Base-by-base conservation (phyloP, 2,113 vertebrate species). In the Psophia crepitans region DNA sequence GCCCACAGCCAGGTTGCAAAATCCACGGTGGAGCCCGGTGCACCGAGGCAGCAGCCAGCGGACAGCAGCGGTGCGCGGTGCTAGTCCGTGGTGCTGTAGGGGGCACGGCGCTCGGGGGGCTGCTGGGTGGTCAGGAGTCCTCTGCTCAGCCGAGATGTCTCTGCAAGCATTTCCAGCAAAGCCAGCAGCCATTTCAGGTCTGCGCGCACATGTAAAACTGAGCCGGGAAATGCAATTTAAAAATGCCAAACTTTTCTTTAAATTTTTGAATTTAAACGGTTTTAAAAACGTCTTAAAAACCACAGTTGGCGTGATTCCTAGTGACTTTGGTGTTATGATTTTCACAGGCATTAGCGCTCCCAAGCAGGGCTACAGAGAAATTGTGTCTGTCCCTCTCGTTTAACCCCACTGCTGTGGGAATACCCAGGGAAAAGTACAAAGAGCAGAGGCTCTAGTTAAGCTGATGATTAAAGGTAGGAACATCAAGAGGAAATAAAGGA, bases 131-230 rank as follows among this genome's bases (percentile, higher is more conserved):
- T 79, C 60, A 46, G 27, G 44, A 70, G 19, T 23, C 32, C 60
- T 35, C n/a, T 66, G 14, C 63, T 71, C 17, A 8, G 22, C 57
- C 6, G 2, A 27, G 41, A 18, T 35, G 41, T 60, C 66, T 39
- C 51, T 56, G 35, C 15, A 57, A 73, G 18, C 41, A 20, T 46
- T 49, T 64, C 70, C 33, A 56, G 46, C 68, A n/a, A 26, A 54
- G 28, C 39, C 26, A 43, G 46, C 24, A 76, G 39, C 30, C 58
- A 24, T 46, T 63, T 71, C 37, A n/a, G 66, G 33, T 28, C 30
- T 46, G n/a, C 16, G 24, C 11, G 11, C 4, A 1, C 2, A 9
- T 18, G 0, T n/a, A 30, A 58, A 80, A 41, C 16, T 0, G 0
- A 64, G 44, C 11, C n/a, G 15, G 35, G 14, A 44, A 71, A 49